Conservation (phyloP, 1,140 invertebrate species). For the Drosophila sechellia region DNA sequence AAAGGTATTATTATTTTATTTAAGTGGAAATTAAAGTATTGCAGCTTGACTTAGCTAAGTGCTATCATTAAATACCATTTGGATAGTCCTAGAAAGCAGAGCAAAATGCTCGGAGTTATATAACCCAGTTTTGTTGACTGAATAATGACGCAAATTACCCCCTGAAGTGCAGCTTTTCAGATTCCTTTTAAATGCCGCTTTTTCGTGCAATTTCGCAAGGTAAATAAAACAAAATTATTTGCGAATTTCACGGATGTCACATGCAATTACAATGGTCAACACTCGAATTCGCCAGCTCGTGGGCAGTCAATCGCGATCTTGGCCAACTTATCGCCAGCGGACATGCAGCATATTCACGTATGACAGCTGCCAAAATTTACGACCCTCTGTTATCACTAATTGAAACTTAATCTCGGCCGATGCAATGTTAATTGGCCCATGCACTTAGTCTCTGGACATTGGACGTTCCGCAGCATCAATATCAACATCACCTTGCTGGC, state of each 20-base stretch:
- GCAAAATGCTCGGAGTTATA: background rate
- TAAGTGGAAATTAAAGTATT: background rate
- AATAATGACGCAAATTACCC: background rate
- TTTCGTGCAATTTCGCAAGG: conserved; percentile 9
- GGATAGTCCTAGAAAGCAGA: background rate
- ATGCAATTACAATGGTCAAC: conserved; percentile 49
- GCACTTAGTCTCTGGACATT: conserved; percentile 27
- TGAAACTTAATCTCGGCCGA: conserved; percentile 35
- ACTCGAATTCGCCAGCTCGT: conserved; percentile 15
- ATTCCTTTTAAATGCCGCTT: background rate
- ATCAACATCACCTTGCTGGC: conserved; percentile 53
- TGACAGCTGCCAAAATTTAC: conserved; percentile 46
- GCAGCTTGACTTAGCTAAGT: background rate
- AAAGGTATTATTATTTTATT: too few relatives aligned
- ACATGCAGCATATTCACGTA: conserved; percentile 6
- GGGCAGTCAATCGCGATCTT: conserved; percentile 36
- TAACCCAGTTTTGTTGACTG: background rate
- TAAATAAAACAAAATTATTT: conserved; percentile 41
- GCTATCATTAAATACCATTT: background rate
- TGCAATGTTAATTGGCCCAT: conserved; percentile 40
- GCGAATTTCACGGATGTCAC: conserved; percentile 57
- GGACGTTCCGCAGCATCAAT: conserved; percentile 4
- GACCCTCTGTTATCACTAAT: conserved; percentile 53
- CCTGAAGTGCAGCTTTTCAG: background rate
- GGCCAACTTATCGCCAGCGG: conserved; percentile 45